Percentiles rank a stretch among this genome's conserved stretches.
These are phyloP conservation scores for Aphaenogaster ashmeadi DNA, from an alignment of 1,140 invertebrate species.

Conservation along the genomic window DNA sequence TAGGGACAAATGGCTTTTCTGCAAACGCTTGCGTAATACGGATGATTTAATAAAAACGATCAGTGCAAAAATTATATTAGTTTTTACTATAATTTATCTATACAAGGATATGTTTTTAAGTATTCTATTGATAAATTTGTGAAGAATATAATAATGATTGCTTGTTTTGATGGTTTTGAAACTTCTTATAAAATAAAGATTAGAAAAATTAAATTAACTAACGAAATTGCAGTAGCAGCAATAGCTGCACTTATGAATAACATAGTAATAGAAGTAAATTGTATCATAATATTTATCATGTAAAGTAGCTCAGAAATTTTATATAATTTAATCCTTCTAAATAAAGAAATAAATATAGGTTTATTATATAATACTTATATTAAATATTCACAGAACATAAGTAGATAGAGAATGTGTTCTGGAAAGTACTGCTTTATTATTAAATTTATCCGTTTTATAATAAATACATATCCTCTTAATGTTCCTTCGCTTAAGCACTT, in stretches of 20 bases:
- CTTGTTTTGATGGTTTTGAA: background rate
- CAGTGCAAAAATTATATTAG: conserved; percentile 2
- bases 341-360: background rate
- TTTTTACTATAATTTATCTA: background rate
- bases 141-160: conserved; percentile 9
- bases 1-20: conserved; percentile 24
- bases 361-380: background rate
- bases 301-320: background rate
- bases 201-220: background rate
- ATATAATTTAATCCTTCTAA: background rate
- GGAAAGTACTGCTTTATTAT: conserved; percentile 47
- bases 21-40: conserved; percentile 33
- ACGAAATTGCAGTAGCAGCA: background rate
- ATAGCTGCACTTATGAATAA: background rate
- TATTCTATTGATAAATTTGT: background rate
- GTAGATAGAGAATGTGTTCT: background rate
- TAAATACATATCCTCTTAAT: conserved; percentile 22
- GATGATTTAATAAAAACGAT: conserved; percentile 47
- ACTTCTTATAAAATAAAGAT: background rate
- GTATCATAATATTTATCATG: background rate
- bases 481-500: conserved; percentile 61
- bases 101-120: background rate
- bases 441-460: conserved; percentile 48
- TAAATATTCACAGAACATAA: background rate
- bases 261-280: background rate